These are phyloP conservation scores for Dermatophagoides farinae DNA, from an alignment of 1,140 invertebrate species.

Conservation along the genomic window DNA sequence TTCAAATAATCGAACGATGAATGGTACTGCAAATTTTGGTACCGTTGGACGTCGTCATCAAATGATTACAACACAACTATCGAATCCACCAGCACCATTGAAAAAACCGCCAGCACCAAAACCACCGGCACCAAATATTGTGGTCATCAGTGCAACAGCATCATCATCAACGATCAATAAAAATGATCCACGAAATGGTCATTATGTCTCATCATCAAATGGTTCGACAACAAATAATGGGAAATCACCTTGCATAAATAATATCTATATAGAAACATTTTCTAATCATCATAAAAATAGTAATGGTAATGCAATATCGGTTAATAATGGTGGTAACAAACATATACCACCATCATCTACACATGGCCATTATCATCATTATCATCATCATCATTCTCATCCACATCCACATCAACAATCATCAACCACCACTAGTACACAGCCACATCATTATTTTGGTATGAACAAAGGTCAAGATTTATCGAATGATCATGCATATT, in stretches of 20 bases:
- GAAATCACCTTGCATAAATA: constrained; percentile 2
- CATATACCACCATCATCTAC: background rate
- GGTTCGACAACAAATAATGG: background rate
- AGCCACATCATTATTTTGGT: background rate
- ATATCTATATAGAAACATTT: constrained; percentile 9
- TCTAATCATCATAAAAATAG: constrained; percentile 3
- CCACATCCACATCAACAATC: no score
- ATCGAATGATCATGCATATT: background rate
- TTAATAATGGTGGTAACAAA: background rate
- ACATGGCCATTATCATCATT: constrained; percentile 7
- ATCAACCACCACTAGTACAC: background rate
- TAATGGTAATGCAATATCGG: background rate
- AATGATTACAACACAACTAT: background rate
- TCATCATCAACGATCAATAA: background rate
- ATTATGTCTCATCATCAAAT: no score
- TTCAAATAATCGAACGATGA: background rate
- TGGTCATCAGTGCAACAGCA: background rate
- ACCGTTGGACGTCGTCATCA: background rate
- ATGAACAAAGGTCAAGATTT: background rate
- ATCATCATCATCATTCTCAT: constrained; percentile 12
- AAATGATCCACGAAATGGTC: background rate
- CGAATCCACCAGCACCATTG: background rate
- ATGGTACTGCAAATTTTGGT: background rate
- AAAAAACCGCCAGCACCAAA: constrained; percentile 5
- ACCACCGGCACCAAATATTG: background rate